phyloP scores from a whole-genome alignment of 1,140 invertebrate species.

The Asobara japonica region DNA sequence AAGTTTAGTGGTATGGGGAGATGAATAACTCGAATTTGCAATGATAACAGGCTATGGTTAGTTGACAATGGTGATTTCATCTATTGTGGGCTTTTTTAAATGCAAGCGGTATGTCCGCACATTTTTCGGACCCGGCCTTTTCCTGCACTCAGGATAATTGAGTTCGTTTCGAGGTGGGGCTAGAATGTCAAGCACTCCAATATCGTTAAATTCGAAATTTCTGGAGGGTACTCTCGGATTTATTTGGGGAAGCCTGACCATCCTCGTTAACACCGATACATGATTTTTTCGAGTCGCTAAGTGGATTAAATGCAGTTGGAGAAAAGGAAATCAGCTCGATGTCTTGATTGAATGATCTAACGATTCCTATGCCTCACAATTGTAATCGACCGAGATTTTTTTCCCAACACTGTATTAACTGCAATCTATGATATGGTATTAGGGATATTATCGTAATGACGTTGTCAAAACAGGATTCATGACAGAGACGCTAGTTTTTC shows the following conservation, averaged over 20 bases:
- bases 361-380: background rate
- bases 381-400: background rate
- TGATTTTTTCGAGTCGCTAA: background rate
- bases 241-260: constrained; percentile 12
- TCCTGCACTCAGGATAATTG: background rate
- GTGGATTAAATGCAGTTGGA: background rate
- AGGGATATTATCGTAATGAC: too few relatives aligned
- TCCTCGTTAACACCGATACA: background rate
- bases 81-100: background rate
- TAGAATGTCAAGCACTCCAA: background rate
- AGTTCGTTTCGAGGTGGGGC: background rate
- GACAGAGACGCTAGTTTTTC: background rate
- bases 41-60: background rate
- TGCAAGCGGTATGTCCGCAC: background rate
- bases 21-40: constrained; percentile 20
- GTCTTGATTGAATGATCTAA: background rate
- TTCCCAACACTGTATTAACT: background rate
- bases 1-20: constrained; percentile 5
- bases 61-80: constrained; percentile 3
- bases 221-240: background rate
- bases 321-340: background rate
- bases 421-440: too few relatives aligned
- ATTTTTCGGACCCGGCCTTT: background rate
- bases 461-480: background rate
- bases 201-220: background rate